Conservation (phyloP, 2,888 invertebrate genomes). For the Autographa pulchrina region DNA sequence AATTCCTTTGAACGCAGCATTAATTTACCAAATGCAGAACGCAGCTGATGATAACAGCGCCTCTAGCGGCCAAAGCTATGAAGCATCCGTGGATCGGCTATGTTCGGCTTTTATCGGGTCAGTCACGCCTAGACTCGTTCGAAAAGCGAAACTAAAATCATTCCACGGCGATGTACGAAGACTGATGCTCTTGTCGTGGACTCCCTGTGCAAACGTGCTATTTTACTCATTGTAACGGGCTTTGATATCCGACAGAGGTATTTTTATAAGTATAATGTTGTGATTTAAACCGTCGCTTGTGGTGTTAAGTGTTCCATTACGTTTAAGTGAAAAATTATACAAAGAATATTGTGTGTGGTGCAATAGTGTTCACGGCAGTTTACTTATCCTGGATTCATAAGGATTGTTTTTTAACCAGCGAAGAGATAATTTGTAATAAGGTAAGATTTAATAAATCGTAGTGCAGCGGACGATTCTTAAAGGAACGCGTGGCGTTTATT, state of each 20-base stretch:
- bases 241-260: constrained; percentile 78
- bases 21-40: constrained; percentile 48
- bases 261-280: constrained; percentile 83
- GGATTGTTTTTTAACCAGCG: constrained; percentile 79
- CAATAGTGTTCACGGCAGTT: constrained; percentile 81
- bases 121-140: constrained; percentile 89
- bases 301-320: constrained; percentile 83
- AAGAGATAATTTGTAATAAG: constrained; percentile 77
- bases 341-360: constrained; percentile 83
- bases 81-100: constrained; percentile 67
- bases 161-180: constrained; percentile 88
- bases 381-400: constrained; percentile 81
- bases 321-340: constrained; percentile 79
- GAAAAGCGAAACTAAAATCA: constrained; percentile 87
- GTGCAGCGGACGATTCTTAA: constrained; percentile 43
- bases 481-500: constrained; percentile 80
- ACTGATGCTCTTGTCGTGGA: constrained; percentile 88
- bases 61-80: constrained; percentile 63
- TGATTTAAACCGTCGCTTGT: constrained; percentile 82
- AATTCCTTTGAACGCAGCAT: neutral
- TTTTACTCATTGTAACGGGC: constrained; percentile 82
- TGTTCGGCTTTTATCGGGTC: constrained; percentile 82
- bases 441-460: constrained; percentile 72
- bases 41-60: constrained; percentile 69
- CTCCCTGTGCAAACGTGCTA: constrained; percentile 83